These are phyloP conservation scores for Hyalella azteca DNA, from an alignment of 2,888 invertebrate species.

Conservation along the genomic window DNA sequence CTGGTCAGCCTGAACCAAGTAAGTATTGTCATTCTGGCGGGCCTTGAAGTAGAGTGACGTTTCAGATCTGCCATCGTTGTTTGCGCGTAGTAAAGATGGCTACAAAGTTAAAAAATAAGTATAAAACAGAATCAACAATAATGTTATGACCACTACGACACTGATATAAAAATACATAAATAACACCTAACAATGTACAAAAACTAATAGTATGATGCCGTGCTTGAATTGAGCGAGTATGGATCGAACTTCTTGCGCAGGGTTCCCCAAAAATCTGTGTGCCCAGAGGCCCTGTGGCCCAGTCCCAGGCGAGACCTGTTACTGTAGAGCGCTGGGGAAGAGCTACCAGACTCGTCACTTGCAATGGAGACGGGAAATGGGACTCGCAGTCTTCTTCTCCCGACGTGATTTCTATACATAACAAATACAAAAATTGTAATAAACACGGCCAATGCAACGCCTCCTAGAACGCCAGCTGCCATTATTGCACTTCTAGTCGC, in stretches of 20 bases:
- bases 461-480: conserved; percentile 55
- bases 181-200: conserved; percentile 2
- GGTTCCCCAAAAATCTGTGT: conserved; percentile 53
- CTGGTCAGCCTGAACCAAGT: too few species aligned
- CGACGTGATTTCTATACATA: conserved; percentile 48
- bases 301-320: conserved; percentile 43
- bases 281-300: conserved; percentile 39
- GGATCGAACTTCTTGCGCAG: conserved; percentile 54
- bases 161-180: background rate
- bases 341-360: conserved; percentile 52
- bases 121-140: too few species aligned
- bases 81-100: too few species aligned
- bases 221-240: conserved; percentile 45
- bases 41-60: too few species aligned
- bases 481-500: conserved; percentile 57
- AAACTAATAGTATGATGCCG: conserved; percentile 37
- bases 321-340: conserved; percentile 51
- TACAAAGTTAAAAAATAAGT: too few species aligned
- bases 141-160: too few species aligned
- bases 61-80: too few species aligned
- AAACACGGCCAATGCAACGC: conserved; percentile 54
- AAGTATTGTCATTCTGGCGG: too few species aligned
- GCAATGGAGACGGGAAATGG: conserved; percentile 43
- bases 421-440: conserved; percentile 55
- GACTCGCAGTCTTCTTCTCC: conserved; percentile 39